A percentile compares a stretch with the other conserved stretches of the same genome.
These are phyloP conservation scores for Gibbula magus DNA, from an alignment of 2,888 invertebrate species.

Conservation along the genomic window DNA sequence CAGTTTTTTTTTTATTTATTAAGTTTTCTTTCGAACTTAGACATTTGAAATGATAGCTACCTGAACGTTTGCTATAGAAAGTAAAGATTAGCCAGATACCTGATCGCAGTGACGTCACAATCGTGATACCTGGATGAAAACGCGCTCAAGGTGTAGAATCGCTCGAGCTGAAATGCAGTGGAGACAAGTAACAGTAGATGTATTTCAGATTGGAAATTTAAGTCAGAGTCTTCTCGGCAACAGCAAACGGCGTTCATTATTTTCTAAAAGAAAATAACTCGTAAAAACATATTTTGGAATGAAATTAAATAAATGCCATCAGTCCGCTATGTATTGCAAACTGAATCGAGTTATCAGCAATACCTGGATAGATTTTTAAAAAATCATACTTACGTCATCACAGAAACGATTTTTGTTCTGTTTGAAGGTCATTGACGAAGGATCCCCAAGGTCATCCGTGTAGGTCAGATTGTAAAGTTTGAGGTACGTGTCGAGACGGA, in stretches of 20 bases:
- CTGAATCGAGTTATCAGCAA: background rate
- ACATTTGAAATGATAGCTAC: background rate
- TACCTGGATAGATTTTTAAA: background rate
- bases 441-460: conserved; percentile 35
- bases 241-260: too few relatives aligned
- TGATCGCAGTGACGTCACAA: conserved; percentile 8
- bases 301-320: too few relatives aligned
- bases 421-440: conserved; percentile 29
- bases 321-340: too few relatives aligned
- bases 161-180: conserved; percentile 21
- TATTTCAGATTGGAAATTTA: too few relatives aligned
- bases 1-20: too few relatives aligned
- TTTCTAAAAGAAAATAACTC: too few relatives aligned
- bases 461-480: conserved; percentile 43
- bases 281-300: too few relatives aligned
- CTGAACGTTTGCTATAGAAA: background rate
- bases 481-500: conserved; percentile 21
- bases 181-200: background rate
- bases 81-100: background rate
- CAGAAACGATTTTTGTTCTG: conserved; percentile 39
- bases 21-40: background rate
- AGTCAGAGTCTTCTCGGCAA: too few relatives aligned
- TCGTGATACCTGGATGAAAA: background rate
- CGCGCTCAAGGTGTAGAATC: conserved; percentile 30
- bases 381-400: conserved; percentile 37